A percentile compares a stretch with the other conserved stretches of the same genome.
These are phyloP conservation scores for Atrina japonica DNA, from an alignment of 2,888 invertebrate species.

Conservation along the genomic window DNA sequence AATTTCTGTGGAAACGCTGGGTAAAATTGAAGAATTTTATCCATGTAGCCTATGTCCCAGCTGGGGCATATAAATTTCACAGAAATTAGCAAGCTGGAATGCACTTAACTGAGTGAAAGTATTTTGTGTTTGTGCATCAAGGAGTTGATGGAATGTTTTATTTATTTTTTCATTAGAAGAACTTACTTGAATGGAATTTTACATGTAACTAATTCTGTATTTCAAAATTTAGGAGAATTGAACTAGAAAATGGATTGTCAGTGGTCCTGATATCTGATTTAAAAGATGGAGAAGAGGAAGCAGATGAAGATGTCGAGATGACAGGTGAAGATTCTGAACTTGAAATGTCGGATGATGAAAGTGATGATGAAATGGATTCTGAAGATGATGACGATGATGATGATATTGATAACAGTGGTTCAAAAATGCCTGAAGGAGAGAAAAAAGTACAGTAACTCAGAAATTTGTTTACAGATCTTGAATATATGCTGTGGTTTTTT, in stretches of 20 bases:
- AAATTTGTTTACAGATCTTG: too few species aligned
- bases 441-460: conserved; percentile 6
- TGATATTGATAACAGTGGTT: conserved; percentile 24
- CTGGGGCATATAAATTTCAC: too few species aligned
- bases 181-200: not conserved
- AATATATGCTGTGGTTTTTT: too few species aligned
- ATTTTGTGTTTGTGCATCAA: too few species aligned
- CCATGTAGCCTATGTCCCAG: too few species aligned
- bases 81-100: too few species aligned
- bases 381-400: conserved; percentile 40
- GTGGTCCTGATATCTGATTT: conserved; percentile 72
- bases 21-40: not conserved
- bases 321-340: conserved; percentile 26
- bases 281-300: conserved; percentile 41
- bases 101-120: too few species aligned
- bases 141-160: too few species aligned
- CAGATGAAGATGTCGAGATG: conserved; percentile 38
- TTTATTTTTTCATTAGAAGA: not conserved
- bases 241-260: conserved; percentile 69
- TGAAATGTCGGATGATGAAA: conserved; percentile 24
- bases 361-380: conserved; percentile 36
- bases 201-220: not conserved
- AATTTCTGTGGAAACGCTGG: too few species aligned
- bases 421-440: not conserved
- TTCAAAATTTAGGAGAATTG: conserved; percentile 57